Conservation (phyloP, 2,888 invertebrate genomes). For the Ochropacha duplaris region DNA sequence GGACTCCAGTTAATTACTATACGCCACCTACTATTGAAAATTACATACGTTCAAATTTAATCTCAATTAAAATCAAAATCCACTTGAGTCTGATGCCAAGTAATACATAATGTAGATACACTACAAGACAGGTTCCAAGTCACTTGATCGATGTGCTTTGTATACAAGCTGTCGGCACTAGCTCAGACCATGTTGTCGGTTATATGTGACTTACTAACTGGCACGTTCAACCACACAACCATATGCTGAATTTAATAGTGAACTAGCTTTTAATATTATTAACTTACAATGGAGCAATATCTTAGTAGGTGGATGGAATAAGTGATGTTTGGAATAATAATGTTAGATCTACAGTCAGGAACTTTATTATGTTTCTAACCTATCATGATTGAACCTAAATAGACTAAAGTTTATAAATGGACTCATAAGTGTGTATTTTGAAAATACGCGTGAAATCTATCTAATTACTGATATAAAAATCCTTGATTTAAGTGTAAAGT, state of each 20-base stretch:
- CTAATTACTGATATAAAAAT: too few relatives aligned
- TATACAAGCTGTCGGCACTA: conserved; percentile 43
- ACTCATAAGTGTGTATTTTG: too few relatives aligned
- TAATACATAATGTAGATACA: conserved; percentile 2
- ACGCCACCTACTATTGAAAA: background rate
- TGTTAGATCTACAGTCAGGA: background rate
- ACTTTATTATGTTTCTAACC: too few relatives aligned
- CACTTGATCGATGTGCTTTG: conserved; percentile 50
- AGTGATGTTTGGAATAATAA: background rate
- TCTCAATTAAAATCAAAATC: background rate
- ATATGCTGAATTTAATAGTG: conserved; percentile 15
- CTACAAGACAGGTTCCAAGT: conserved; percentile 18
- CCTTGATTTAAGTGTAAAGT: too few relatives aligned
- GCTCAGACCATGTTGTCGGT: conserved; percentile 35
- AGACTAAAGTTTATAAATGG: too few relatives aligned
- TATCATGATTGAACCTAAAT: too few relatives aligned
- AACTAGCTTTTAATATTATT: conserved; percentile 12
- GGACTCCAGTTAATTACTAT: background rate
- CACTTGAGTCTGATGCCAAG: background rate
- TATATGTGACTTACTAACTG: conserved; percentile 29
- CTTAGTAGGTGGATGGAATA: background rate
- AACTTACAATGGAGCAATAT: background rate
- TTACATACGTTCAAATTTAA: background rate
- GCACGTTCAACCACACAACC: conserved; percentile 11
- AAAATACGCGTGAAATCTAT: too few relatives aligned